phyloP scores from a whole-genome alignment of 2,113 vertebrate genomes.

The Tauraco erythrolophus region DNA sequence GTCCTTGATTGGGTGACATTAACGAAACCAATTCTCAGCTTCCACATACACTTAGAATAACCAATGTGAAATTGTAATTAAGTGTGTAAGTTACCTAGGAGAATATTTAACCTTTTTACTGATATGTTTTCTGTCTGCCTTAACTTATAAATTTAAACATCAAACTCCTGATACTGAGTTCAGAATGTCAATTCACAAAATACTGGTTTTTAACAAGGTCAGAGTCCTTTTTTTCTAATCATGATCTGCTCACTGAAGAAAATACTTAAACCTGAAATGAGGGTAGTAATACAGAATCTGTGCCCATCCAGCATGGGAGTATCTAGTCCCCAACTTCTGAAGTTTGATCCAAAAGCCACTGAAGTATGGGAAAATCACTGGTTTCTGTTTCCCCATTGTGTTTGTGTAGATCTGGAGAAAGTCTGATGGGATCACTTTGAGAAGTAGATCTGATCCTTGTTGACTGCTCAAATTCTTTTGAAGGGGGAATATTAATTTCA shows the following conservation, averaged over 20 bases:
- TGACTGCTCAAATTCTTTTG: not conserved
- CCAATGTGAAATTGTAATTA: not conserved
- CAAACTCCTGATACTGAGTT: not conserved
- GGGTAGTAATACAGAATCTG: not conserved
- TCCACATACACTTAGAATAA: not conserved
- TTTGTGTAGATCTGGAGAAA: not conserved
- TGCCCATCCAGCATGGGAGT: not conserved
- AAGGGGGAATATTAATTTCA: not conserved
- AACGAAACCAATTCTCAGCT: not conserved
- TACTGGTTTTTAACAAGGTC: not conserved
- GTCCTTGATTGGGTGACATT: not conserved
- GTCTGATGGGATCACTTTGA: not conserved
- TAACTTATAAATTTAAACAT: not conserved
- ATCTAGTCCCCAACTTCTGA: not conserved
- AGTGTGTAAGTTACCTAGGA: not conserved
- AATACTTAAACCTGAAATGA: not conserved
- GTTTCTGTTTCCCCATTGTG: not conserved
- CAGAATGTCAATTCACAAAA: not conserved
- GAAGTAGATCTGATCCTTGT: not conserved
- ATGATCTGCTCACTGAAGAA: not conserved
- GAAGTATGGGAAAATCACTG: not conserved
- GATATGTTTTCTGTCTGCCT: not conserved
- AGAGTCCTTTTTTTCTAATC: not conserved
- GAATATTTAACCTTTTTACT: not conserved
- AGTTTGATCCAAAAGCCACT: not conserved